Evolutionary conservation across 2,888 invertebrate species (phyloP), one percentile per base, ranked within the genome.

Genomic region (Scaptomyza reducta): DNA sequence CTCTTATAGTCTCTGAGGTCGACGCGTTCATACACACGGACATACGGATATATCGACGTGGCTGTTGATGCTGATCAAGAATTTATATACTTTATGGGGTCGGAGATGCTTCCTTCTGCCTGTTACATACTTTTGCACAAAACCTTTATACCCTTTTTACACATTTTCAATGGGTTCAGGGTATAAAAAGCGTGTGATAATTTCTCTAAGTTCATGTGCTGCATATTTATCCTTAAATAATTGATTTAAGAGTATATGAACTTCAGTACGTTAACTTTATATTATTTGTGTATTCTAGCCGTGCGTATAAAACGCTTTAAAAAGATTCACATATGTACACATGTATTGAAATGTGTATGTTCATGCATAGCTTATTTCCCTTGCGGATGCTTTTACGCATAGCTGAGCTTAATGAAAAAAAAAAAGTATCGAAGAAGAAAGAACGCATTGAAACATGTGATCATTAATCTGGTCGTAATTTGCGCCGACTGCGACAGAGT

Each of bases 391-490:
- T 71, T 82, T 79, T 66, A 78, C 82, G 79, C 79, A 79, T 70
- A 73, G 70, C 77, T 82, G 73, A 82, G 73, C 73, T 64, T 64
- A 54, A 22, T 22, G 11, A 22, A 69, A 57, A 56, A 73, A 56
- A 27, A 27, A 44, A 33, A 58, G 55, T 40, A 47, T 13, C 47
- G 61, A 68, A 77, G 61, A 68, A 77, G 72, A 76, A 79, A 58
- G 63, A 75, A 63, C 76, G 60, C 75, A 78, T 78, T 74, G 74
- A 80, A 80, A 81, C 70, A 81, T 82, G 82, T 76, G 76, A 79
- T 79, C 71, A 81, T 75, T 77, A 79, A 77, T 77, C 76, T 77
- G 79, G 56, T 77, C 72, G 76, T 79, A 79, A 79, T 77, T 77
- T 77, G 77, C 76, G 77, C 73, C 62, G 42, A 53, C 79, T 75